A percentile compares a stretch with the other conserved stretches of the same genome.
These are phyloP conservation scores for Parus major DNA, from an alignment of 2,113 vertebrate species.

Conservation along the genomic window DNA sequence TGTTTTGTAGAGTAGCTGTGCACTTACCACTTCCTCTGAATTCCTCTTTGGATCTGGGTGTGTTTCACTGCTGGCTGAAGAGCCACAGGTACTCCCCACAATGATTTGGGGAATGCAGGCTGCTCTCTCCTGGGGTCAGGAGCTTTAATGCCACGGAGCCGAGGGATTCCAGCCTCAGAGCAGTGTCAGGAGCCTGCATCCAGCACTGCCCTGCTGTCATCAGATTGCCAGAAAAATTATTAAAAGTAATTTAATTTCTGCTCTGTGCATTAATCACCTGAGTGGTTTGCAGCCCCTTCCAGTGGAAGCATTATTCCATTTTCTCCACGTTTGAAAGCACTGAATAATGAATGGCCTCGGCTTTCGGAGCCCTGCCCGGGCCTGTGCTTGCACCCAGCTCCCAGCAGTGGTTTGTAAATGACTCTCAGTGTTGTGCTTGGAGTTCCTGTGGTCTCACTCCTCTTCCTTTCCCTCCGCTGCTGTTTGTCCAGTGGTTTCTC, in stretches of 20 bases:
- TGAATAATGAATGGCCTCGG: neutral
- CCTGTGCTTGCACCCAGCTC: neutral
- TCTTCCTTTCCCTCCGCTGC: neutral
- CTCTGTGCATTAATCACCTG: neutral
- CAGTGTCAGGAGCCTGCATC: neutral
- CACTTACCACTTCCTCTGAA: neutral
- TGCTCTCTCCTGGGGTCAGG: neutral
- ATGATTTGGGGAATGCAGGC: neutral
- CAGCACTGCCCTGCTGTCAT: neutral
- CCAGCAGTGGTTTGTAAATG: neutral
- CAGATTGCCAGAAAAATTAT: neutral
- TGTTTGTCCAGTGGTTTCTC: neutral
- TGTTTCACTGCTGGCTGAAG: neutral
- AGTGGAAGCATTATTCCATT: neutral
- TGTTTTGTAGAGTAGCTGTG: neutral
- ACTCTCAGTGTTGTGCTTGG: neutral
- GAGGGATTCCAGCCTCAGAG: rapidly evolving
- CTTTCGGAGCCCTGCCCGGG: neutral
- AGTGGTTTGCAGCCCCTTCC: neutral
- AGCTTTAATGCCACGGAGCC: neutral
- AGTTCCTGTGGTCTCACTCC: slow-evolving; percentile 14
- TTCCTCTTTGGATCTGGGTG: neutral
- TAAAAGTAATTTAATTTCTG: neutral
- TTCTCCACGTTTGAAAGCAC: neutral
- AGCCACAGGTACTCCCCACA: neutral